Base-by-base conservation (phyloP, 2,113 vertebrate species). In the Stictonetta naevosa region DNA sequence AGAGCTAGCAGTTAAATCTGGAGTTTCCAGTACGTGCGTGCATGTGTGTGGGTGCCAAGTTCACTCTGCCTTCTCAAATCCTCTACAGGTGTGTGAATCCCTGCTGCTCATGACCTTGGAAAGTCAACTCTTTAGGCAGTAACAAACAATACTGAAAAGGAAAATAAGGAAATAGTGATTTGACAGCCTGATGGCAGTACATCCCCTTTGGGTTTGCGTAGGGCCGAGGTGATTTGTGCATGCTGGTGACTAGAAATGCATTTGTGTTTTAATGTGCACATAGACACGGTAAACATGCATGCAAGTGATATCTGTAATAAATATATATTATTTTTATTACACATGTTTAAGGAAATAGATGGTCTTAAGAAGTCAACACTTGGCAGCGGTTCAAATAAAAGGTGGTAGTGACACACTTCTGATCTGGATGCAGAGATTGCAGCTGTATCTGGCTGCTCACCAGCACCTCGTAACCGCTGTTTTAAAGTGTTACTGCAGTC, bases 71-170 rank as follows among this genome's bases (percentile, higher is more conserved):
- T 68, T 74, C 83, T 72, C 21, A 14, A 46, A 38, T 34, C 38
- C 83, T 86, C 34, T 75, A 33, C 62, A 93, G 74, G 83, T 95
- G 46, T 59, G 46, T 50, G 68, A 92, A 67, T 64, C 34, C 50
- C 88, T 68, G 42, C 72, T 93, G 79, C 93, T 87, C 42, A 4
- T 77, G 72, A 88, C 92, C 91, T 96, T 93, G 90, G 85, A 28
- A 76, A 90, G 79, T 81, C 55, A 88, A 77, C 63, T 52, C 88
- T 94, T 81, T 17, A 29, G 93, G 87, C 85, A 78, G 22, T 25
- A n/a, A 29, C 72, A 92, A 78, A 84, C 62, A 92, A 76, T 13
- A 40, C 68, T 63, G 78, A 86, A n/a, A 66, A 71, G 69, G 42
- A 60, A 89, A 85, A 62, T 36, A 90, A 72, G 72, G 82, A 85